phyloP scores from a whole-genome alignment of 2,113 vertebrate genomes.

The Smithornis capensis region DNA sequence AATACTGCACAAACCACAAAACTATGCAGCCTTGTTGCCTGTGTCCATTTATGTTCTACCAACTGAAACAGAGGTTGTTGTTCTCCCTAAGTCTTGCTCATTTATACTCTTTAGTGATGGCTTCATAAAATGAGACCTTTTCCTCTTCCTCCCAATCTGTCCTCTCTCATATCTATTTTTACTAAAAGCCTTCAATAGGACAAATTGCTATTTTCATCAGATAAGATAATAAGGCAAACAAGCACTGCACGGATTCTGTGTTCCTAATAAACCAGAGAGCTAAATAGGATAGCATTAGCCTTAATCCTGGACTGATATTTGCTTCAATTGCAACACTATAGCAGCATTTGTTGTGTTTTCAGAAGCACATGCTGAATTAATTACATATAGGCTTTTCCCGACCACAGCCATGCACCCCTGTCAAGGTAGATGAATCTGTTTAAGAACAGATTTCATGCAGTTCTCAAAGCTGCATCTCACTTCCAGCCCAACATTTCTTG shows the following conservation, averaged over 20 bases:
- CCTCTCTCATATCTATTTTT: background rate
- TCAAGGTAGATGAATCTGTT: background rate
- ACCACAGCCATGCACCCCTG: accelerated
- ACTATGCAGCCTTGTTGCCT: background rate
- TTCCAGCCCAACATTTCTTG: background rate
- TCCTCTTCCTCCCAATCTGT: background rate
- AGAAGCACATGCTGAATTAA: background rate
- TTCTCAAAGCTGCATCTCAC: background rate
- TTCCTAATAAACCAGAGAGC: background rate
- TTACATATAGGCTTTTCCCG: background rate
- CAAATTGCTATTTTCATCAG: slow-evolving; percentile 6
- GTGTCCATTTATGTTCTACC: background rate
- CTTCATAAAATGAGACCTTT: background rate
- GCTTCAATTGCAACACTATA: background rate
- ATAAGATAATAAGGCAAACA: background rate
- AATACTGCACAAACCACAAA: background rate
- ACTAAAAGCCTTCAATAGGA: background rate
- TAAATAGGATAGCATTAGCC: background rate
- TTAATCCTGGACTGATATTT: background rate
- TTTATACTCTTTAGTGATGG: background rate
- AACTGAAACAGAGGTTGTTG: background rate
- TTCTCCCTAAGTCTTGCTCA: background rate
- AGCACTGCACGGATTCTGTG: background rate
- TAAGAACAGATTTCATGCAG: background rate
- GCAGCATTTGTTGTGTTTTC: background rate